A percentile compares a stretch with the other conserved stretches of the same genome.
These are phyloP conservation scores for Amphipoea lucens DNA, from an alignment of 2,888 invertebrate genomes.

Conservation along the genomic window DNA sequence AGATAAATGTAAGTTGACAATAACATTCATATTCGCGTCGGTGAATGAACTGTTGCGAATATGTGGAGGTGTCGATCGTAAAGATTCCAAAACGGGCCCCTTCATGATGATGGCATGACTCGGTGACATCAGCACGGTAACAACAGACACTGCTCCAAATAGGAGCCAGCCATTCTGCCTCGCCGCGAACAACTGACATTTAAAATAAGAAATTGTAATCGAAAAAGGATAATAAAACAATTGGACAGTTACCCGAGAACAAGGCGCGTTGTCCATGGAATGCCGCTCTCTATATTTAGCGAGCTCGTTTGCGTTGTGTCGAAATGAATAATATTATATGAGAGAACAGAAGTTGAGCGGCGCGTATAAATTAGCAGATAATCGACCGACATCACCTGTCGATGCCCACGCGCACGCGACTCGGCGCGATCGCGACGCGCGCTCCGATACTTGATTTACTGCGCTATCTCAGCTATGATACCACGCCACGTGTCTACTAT, in stretches of 20 bases:
- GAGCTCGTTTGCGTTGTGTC: constrained; percentile 85
- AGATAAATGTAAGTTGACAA: constrained; percentile 81
- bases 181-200: constrained; percentile 76
- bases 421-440: constrained; percentile 53
- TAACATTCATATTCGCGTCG: constrained; percentile 81
- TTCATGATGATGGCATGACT: constrained; percentile 79
- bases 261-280: constrained; percentile 81
- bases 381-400: constrained; percentile 86
- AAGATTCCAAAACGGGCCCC: constrained; percentile 86
- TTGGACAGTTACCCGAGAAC: constrained; percentile 79
- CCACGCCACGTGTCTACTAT: constrained; percentile 76
- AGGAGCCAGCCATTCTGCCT: constrained; percentile 71
- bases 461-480: constrained; percentile 73
- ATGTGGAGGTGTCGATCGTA: constrained; percentile 89
- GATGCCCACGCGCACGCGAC: constrained; percentile 81
- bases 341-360: constrained; percentile 86
- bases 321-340: constrained; percentile 86
- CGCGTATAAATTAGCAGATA: constrained; percentile 88
- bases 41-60: constrained; percentile 86
- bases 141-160: constrained; percentile 79
- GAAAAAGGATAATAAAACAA: constrained; percentile 84
- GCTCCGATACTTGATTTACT: constrained; percentile 74
- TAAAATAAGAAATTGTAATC: constrained; percentile 81
- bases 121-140: constrained; percentile 85
- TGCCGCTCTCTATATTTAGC: constrained; percentile 87